Conservation (phyloP, 2,113 vertebrate species). For the Platichthys flesus region DNA sequence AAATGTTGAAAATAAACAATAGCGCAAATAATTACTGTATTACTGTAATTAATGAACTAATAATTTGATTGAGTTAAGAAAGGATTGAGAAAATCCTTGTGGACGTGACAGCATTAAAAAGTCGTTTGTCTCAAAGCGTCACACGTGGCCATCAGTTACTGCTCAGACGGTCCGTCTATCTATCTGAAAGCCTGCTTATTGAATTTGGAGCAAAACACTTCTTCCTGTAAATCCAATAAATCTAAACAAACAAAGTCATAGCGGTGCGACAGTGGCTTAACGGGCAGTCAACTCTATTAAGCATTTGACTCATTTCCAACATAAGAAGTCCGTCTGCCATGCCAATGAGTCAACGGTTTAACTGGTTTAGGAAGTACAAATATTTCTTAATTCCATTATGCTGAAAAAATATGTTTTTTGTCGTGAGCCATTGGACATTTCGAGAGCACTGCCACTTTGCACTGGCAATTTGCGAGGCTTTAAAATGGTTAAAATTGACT, state of each 20-base stretch:
- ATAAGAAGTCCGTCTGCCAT: slow-evolving; percentile 37
- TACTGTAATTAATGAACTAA: too few relatives aligned
- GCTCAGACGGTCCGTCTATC: background rate
- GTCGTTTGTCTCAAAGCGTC: background rate
- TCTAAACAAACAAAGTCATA: slow-evolving; percentile 38
- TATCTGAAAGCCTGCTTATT: slow-evolving; percentile 24
- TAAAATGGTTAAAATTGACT: slow-evolving; percentile 95
- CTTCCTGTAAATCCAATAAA: slow-evolving; percentile 39
- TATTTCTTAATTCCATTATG: slow-evolving; percentile 72
- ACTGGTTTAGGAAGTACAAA: slow-evolving; percentile 75
- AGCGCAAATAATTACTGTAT: too few relatives aligned
- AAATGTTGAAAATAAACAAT: too few relatives aligned
- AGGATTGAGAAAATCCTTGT: background rate
- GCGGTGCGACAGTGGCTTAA: slow-evolving; percentile 12
- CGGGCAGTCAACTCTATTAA: slow-evolving; percentile 17
- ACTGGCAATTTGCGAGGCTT: slow-evolving; percentile 87
- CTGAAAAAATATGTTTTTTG: slow-evolving; percentile 77
- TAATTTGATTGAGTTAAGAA: too few relatives aligned
- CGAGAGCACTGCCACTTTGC: slow-evolving; percentile 84
- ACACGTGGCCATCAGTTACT: background rate
- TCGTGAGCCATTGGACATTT: slow-evolving; percentile 55
- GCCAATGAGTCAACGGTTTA: slow-evolving; percentile 57
- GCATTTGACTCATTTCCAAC: slow-evolving; percentile 15
- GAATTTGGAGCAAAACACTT: slow-evolving; percentile 24
- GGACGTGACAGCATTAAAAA: background rate